Evolutionary conservation across 1,140 invertebrate genomes (phyloP).

Genomic region (Batillaria attramentaria): DNA sequence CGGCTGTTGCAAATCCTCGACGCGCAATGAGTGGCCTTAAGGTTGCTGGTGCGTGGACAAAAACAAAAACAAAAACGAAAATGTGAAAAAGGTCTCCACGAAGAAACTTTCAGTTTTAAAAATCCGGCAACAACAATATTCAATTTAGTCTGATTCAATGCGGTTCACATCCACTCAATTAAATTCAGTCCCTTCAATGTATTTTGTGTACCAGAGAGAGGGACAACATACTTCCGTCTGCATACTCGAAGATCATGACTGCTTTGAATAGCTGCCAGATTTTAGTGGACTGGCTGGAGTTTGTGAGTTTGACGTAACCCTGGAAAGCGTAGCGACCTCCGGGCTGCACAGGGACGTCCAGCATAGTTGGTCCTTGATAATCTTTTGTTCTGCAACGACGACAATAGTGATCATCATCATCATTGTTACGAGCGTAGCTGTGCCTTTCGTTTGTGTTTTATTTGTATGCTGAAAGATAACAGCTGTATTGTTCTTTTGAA

Average conservation of each 20-base stretch:
- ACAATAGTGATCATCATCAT: no score
- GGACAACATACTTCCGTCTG: not conserved
- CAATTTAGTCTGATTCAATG: not conserved
- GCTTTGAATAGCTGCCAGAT: slow-evolving; percentile 1
- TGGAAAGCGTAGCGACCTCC: slow-evolving; percentile 9
- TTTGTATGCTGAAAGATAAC: no score
- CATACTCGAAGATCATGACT: not conserved
- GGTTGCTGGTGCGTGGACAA: not conserved
- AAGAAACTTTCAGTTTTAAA: not conserved
- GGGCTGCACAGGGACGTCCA: no score
- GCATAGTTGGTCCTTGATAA: no score
- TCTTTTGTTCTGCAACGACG: no score
- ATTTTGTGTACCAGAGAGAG: no score
- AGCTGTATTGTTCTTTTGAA: no score
- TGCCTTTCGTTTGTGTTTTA: no score
- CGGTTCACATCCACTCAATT: not conserved
- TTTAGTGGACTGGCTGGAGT: not conserved
- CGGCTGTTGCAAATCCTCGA: not conserved
- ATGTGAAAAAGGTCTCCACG: not conserved
- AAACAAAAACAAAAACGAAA: not conserved
- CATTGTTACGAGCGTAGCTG: no score
- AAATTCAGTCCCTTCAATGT: no score
- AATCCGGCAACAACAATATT: not conserved
- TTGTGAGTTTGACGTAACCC: slow-evolving; percentile 11
- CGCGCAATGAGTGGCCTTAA: not conserved